These are phyloP conservation scores for Thunnus maccoyii DNA, from an alignment of 2,113 vertebrate genomes.

Conservation along the genomic window DNA sequence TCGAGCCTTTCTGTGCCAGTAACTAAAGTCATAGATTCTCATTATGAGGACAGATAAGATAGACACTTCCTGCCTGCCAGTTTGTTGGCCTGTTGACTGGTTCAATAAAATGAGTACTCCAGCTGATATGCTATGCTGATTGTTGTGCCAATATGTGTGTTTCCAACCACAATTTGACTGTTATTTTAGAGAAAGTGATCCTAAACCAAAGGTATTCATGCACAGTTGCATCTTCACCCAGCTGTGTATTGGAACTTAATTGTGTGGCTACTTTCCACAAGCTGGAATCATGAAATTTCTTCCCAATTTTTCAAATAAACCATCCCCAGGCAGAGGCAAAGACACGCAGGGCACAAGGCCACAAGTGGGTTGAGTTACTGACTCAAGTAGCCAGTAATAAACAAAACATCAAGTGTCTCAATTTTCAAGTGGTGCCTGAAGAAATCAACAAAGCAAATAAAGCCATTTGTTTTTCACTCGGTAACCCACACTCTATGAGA, in stretches of 20 bases:
- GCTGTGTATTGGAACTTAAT: slow-evolving; percentile 30
- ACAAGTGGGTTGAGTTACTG: slow-evolving; percentile 61
- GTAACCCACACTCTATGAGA: slow-evolving; percentile 31
- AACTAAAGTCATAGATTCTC: slow-evolving; percentile 82
- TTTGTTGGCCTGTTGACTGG: slow-evolving; percentile 44
- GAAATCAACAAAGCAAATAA: slow-evolving; percentile 72
- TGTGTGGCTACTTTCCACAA: slow-evolving; percentile 24
- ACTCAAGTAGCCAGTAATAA: slow-evolving; percentile 61
- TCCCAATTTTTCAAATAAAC: slow-evolving; percentile 53
- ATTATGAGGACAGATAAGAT: slow-evolving; percentile 74
- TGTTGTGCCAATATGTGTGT: slow-evolving; percentile 18
- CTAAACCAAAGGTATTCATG: slow-evolving; percentile 37
- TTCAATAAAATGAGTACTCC: slow-evolving; percentile 56
- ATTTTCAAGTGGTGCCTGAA: slow-evolving; percentile 70
- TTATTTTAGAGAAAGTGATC: slow-evolving; percentile 52
- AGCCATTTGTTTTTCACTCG: slow-evolving; percentile 57
- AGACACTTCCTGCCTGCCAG: slow-evolving; percentile 60
- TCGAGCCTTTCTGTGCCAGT: slow-evolving; percentile 77
- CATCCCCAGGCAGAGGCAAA: slow-evolving; percentile 44
- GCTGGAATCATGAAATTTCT: slow-evolving; percentile 31
- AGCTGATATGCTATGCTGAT: slow-evolving; percentile 51
- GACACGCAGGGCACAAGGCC: slow-evolving; percentile 41
- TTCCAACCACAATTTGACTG: slow-evolving; percentile 22
- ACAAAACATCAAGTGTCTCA: slow-evolving; percentile 67
- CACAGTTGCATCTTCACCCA: slow-evolving; percentile 31